Evolutionary conservation across 1,140 invertebrate genomes (phyloP).

Genomic region (Atopsyche davidsoni): DNA sequence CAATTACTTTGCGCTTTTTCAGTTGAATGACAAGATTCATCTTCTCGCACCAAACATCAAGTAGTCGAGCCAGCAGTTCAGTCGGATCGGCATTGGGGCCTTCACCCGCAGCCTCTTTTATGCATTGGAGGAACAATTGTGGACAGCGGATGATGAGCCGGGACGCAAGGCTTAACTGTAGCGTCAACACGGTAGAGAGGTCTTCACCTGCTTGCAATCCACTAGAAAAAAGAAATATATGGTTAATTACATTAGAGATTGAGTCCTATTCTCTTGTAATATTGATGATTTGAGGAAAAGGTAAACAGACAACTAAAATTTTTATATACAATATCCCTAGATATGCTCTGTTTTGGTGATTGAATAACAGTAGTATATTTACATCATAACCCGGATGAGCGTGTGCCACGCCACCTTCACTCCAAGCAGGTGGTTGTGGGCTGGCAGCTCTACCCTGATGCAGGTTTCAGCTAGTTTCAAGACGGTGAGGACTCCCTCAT

Average conservation of each 20-base stretch:
- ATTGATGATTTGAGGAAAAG: too few species aligned
- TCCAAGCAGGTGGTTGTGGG: constrained; percentile 59
- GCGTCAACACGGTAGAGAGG: constrained; percentile 64
- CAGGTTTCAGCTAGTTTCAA: constrained; percentile 69
- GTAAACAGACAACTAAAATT: too few species aligned
- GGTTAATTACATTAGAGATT: background rate
- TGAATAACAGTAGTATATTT: constrained; percentile 36
- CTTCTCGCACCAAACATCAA: constrained; percentile 73
- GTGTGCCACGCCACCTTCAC: constrained; percentile 52
- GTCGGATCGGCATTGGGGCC: constrained; percentile 40
- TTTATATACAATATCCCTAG: too few species aligned
- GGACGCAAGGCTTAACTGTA: constrained; percentile 71
- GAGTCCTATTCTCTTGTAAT: too few species aligned
- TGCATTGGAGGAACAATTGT: constrained; percentile 62
- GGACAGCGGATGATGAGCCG: constrained; percentile 70
- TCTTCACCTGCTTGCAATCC: constrained; percentile 60
- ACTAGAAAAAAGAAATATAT: constrained; percentile 40
- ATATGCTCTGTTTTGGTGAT: too few species aligned
- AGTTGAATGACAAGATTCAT: constrained; percentile 71
- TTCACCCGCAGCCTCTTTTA: constrained; percentile 49
- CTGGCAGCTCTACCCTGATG: constrained; percentile 56
- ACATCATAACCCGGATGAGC: constrained; percentile 61
- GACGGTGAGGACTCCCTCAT: constrained; percentile 70
- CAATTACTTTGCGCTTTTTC: constrained; percentile 75
- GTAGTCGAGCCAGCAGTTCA: constrained; percentile 61